Conservation (phyloP, 2,888 invertebrate genomes). For the Agriopis leucophaearia region DNA sequence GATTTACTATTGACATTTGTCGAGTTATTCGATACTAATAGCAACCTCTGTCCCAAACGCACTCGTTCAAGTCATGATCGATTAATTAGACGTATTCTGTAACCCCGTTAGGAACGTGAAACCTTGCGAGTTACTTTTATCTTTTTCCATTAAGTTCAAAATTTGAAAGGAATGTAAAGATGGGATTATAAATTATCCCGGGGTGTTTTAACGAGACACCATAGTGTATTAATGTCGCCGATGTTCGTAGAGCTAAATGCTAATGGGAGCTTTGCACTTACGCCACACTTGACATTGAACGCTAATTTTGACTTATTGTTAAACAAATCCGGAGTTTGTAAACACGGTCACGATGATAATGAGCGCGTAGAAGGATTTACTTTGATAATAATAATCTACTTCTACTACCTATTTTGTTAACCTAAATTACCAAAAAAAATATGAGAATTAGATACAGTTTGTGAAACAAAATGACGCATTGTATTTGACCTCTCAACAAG, state of each 20-base stretch:
- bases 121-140: neutral
- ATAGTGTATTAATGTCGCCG: neutral
- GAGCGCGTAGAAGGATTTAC: conserved; percentile 23
- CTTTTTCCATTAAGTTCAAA: neutral
- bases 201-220: neutral
- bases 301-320: conserved; percentile 49
- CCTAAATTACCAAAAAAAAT: neutral
- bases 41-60: conserved; percentile 10
- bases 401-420: neutral
- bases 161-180: neutral
- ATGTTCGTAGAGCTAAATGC: conserved; percentile 50
- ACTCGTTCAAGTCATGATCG: conserved; percentile 37
- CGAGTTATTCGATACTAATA: conserved; percentile 14
- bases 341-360: conserved; percentile 33
- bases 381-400: conserved; percentile 16
- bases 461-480: conserved; percentile 24
- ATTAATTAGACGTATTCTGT: conserved; percentile 50
- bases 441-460: conserved; percentile 16
- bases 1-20: conserved; percentile 48
- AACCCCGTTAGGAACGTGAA: conserved; percentile 10
- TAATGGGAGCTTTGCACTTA: conserved; percentile 56
- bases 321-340: conserved; percentile 44
- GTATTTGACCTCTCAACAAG: conserved; percentile 23
- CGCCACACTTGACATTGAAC: conserved; percentile 59
- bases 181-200: neutral